Evolutionary conservation across 2,113 vertebrate genomes (phyloP).

Genomic region (Spea bombifrons): DNA sequence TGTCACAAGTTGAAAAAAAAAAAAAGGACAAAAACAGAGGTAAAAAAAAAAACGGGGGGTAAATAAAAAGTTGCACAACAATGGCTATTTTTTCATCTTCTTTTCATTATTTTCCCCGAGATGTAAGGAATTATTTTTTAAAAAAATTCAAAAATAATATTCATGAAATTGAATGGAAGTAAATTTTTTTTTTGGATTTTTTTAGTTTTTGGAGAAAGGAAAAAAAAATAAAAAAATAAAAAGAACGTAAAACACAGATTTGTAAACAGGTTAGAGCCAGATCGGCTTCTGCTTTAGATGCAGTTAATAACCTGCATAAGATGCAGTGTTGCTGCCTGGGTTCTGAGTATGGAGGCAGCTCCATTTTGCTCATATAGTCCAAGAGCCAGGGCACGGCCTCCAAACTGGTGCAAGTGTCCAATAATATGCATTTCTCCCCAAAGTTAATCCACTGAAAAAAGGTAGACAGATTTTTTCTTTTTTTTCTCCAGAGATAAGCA

Average conservation of each 20-base stretch:
- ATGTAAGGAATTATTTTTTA: constrained; percentile 88
- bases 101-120: constrained; percentile 85
- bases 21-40: constrained; percentile 62
- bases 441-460: constrained; percentile 25
- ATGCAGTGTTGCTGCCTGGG: constrained; percentile 61
- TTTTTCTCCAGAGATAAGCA: constrained; percentile 34
- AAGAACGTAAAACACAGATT: constrained; percentile 69
- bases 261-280: constrained; percentile 78
- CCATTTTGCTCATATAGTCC: constrained; percentile 27
- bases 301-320: constrained; percentile 77
- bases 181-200: constrained; percentile 64
- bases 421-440: constrained; percentile 24
- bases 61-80: constrained; percentile 62
- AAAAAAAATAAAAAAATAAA: constrained; percentile 60
- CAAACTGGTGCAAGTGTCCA: constrained; percentile 22
- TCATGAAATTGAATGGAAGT: constrained; percentile 80
- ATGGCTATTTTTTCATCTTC: constrained; percentile 59
- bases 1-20: constrained; percentile 59
- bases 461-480: constrained; percentile 35
- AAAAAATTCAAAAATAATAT: constrained; percentile 77
- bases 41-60: constrained; percentile 52
- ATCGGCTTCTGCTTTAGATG: constrained; percentile 81
- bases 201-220: constrained; percentile 68
- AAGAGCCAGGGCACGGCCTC: constrained; percentile 2
- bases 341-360: constrained; percentile 58